A percentile compares a stretch with the other conserved stretches of the same genome.
These are phyloP conservation scores for Poecilia picta DNA, from an alignment of 2,797 vertebrate genomes.

Conservation along the genomic window DNA sequence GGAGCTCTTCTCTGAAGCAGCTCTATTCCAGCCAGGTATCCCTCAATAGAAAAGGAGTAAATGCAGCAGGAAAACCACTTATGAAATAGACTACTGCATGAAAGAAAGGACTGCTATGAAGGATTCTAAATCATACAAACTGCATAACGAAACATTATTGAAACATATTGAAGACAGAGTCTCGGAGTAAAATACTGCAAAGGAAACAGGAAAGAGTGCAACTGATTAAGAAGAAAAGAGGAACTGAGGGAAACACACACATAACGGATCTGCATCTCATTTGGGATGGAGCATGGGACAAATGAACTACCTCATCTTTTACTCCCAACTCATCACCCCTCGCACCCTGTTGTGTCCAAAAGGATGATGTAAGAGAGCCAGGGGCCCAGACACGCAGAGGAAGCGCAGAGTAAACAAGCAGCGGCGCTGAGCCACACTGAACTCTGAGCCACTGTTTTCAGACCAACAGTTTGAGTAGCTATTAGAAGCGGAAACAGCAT, in stretches of 20 bases:
- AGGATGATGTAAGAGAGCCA: conserved; percentile 77
- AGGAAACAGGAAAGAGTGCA: conserved; percentile 46
- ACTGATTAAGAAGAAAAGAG: conserved; percentile 37
- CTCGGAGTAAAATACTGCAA: conserved; percentile 58
- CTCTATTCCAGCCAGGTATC: neutral
- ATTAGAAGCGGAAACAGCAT: neutral
- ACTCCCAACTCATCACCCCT: conserved; percentile 49
- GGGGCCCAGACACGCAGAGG: conserved; percentile 76
- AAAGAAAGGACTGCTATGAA: neutral
- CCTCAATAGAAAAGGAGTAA: conserved; percentile 14
- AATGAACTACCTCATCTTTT: conserved; percentile 81
- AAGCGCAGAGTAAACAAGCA: conserved; percentile 81
- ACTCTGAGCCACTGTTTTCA: conserved; percentile 37
- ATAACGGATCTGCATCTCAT: conserved; percentile 75
- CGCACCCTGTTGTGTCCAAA: conserved; percentile 66
- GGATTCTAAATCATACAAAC: neutral
- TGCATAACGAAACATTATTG: neutral
- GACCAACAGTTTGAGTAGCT: conserved; percentile 26
- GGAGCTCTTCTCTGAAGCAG: conserved; percentile 31
- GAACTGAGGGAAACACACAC: conserved; percentile 56
- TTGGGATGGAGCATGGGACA: conserved; percentile 58
- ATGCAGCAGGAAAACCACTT: neutral
- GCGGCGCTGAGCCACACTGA: conserved; percentile 45
- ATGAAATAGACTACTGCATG: neutral
- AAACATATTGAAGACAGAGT: conserved; percentile 9